Evolutionary conservation across 2,113 vertebrate genomes (phyloP), one percentile per base, ranked within the genome.

Genomic region (Hemiscyllium ocellatum): DNA sequence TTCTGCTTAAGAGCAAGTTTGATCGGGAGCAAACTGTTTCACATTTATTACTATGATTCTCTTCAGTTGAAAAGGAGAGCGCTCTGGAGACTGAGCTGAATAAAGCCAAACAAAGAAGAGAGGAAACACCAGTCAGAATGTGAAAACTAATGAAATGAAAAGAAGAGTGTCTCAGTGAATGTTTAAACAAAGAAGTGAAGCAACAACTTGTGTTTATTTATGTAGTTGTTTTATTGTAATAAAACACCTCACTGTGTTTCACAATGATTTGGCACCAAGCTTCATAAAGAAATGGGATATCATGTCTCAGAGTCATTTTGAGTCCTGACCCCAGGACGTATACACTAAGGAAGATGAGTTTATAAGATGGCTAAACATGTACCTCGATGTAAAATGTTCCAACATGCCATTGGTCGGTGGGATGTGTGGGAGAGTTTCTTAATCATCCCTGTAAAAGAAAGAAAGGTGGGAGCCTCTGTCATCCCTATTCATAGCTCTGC

Each of bases 1-100:
- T 93, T 93, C 89, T 93, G 89, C 61, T 93, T 37, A 37, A 93
- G 89, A 93, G 89, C 89, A 93, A 47, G 89, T 93, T 93, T 93
- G 89, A 68, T 93, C 89, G 68, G 61, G 61, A 65, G 89, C 61
- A 93, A 66, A 93, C 33, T n/a, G 6, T 66, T 93, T 68, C 61
- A n/a, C 89, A 37, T 93, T 93, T 93, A 68, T 93, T 66, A 66
- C 61, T 20, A 37, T 37, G 89, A 93, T 93, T 66, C n/a, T 20
- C 61, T 93, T 93, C 33, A 93, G 61, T 61, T 93, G 89, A 93
- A 93, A 68, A 61, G 61, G 56, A 65, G n/a, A 17, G 33, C 8
- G 89, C 61, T 61, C 89, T 37, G 33, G 89, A 93, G 89, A 93
- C 89, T 22, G 19, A 0, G 56, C 61, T 93, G 56, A 37, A 93